Evolutionary conservation across 2,113 vertebrate genomes (phyloP).

Genomic region (Ctenomys sociabilis): DNA sequence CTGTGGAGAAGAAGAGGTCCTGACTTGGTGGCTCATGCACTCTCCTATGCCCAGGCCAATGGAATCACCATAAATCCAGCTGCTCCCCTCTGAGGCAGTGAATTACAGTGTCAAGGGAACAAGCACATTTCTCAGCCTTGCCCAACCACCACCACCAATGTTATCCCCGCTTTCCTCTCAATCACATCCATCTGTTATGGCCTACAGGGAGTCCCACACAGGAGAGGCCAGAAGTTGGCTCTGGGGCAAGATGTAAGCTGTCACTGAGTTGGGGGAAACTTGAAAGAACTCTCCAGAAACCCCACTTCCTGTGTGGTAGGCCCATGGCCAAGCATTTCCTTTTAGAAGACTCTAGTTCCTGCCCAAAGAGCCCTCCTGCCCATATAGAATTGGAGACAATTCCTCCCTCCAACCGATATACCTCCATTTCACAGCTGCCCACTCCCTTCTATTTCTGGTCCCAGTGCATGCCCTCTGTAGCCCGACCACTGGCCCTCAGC

Average conservation of each 20-base stretch:
- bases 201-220: not conserved
- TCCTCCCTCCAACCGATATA: slow-evolving; percentile 67
- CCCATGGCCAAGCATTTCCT: not conserved
- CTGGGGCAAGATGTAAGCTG: not conserved
- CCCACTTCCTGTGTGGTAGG: not conserved
- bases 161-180: not conserved
- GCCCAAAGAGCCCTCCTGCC: not conserved
- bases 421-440: slow-evolving; percentile 78
- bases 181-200: accelerated
- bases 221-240: not conserved
- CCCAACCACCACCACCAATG: not conserved
- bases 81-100: not conserved
- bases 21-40: not conserved
- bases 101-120: not conserved
- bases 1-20: not conserved
- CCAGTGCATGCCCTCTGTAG: not conserved
- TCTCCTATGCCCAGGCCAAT: not conserved
- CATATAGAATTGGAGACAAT: slow-evolving; percentile 72
- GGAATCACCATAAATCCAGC: slow-evolving; percentile 16
- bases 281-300: not conserved
- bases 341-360: slow-evolving; percentile 53
- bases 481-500: not conserved
- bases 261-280: not conserved
- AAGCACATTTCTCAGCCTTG: not conserved
- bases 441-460: not conserved